Evolutionary conservation across 2,888 invertebrate genomes (phyloP).

Genomic region (Caenorhabditis japonica): DNA sequence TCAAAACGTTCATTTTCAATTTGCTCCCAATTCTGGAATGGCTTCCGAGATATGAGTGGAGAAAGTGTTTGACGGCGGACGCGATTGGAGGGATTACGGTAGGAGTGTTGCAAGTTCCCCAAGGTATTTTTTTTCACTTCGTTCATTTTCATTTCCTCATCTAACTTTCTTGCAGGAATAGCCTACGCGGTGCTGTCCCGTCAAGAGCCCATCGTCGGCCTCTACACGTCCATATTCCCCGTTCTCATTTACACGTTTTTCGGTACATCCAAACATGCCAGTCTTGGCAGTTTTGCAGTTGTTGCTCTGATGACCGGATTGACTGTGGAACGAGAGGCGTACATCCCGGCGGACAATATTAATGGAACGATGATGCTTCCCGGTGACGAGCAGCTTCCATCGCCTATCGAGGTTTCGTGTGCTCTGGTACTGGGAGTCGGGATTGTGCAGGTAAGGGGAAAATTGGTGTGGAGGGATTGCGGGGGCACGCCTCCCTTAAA

Average conservation of each 20-base stretch:
- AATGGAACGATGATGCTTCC: conserved; percentile 25
- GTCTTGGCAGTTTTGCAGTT: conserved; percentile 83
- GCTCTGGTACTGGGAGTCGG: conserved; percentile 86
- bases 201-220: conserved; percentile 79
- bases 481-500: too few species aligned
- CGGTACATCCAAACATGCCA: conserved; percentile 88
- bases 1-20: conserved; percentile 48
- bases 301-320: conserved; percentile 85
- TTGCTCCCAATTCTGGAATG: conserved; percentile 77
- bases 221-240: conserved; percentile 92
- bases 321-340: conserved; percentile 55
- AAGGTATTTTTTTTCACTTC: conserved; percentile 81
- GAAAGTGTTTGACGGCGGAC: conserved; percentile 83
- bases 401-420: conserved; percentile 84
- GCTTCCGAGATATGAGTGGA: conserved; percentile 76
- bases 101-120: conserved; percentile 91
- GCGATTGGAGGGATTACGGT: conserved; percentile 88
- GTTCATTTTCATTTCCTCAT: not conserved
- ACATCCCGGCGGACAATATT: conserved; percentile 11
- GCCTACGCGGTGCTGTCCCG: conserved; percentile 80
- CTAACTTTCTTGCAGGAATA: conserved; percentile 77
- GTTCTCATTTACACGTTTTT: conserved; percentile 88
- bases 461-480: too few species aligned
- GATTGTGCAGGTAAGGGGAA: conserved; percentile 78
- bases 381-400: conserved; percentile 50